Evolutionary conservation across 1,140 invertebrate species (phyloP).

Genomic region (Tenebrio molitor): DNA sequence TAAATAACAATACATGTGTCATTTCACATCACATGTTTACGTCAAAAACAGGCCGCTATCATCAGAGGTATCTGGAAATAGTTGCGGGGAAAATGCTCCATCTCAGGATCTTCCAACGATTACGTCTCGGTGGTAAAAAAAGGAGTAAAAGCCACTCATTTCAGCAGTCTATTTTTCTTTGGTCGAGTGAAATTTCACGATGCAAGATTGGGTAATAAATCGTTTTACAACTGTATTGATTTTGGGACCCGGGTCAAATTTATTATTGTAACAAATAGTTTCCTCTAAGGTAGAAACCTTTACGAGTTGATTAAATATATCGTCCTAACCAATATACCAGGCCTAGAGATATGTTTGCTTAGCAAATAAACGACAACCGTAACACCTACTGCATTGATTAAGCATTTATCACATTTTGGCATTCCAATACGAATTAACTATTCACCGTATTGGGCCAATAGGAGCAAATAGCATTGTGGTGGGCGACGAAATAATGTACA

Average conservation of each 20-base stretch:
- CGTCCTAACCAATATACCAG: slow-evolving; percentile 3
- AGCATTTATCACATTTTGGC: slow-evolving; percentile 20
- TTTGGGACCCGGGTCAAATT: slow-evolving; percentile 9
- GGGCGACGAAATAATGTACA: too few relatives aligned
- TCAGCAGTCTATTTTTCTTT: neutral
- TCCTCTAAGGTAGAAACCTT: slow-evolving; percentile 11
- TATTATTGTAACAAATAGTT: slow-evolving; percentile 32
- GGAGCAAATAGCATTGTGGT: too few relatives aligned
- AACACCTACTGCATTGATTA: neutral
- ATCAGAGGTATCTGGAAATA: too few relatives aligned
- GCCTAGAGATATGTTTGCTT: neutral
- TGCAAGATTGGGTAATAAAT: slow-evolving; percentile 29
- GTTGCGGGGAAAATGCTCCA: too few relatives aligned
- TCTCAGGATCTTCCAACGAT: too few relatives aligned
- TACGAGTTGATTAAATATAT: slow-evolving; percentile 31
- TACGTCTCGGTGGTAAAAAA: neutral
- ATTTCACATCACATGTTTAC: too few relatives aligned
- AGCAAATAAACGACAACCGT: slow-evolving; percentile 7
- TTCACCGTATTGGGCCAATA: neutral
- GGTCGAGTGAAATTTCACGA: slow-evolving; percentile 5
- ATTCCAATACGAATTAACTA: slow-evolving; percentile 20
- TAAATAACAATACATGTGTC: too few relatives aligned
- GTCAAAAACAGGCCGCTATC: too few relatives aligned
- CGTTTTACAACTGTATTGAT: slow-evolving; percentile 32
- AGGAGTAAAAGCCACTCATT: neutral